Evolutionary conservation across 2,113 vertebrate species (phyloP), one percentile per base, ranked within the genome.

Genomic region (Dunckerocampus dactyliophorus): DNA sequence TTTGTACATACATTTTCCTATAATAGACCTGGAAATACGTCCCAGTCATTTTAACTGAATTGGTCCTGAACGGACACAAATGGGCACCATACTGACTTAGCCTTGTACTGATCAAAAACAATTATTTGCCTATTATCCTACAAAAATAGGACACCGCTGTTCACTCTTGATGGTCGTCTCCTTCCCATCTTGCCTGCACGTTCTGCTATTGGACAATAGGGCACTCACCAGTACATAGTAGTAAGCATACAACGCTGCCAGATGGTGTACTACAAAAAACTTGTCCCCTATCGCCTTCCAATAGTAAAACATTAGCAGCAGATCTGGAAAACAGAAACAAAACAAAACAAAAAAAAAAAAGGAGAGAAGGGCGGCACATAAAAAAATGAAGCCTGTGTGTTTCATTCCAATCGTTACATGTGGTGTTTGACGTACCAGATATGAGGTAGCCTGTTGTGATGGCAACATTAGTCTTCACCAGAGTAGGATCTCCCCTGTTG

Each of bases 371-470:
- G 50, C 0, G 42, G 37, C 2, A 47, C 14, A 66, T 74, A 34
- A 51, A 62, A 54, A 28, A 13, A 20, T 58, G 39, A 58, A 13
- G 39, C 8, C 42, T 7, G 10, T 39, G 8, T 16, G 7, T 45
- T 4, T 17, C 5, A 11, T 13, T 47, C 1, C 1, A n/a, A 1
- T 15, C 19, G 0, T 46, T 15, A 55, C 39, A 12, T 45, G 10
- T 16, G 8, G 11, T 10, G 21, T 50, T 65, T 67, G 77, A 79
- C 87, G 94, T 90, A 99, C 97, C 97, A 86, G 95, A 99, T 91
- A 99, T 91, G 93, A 99, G 95, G 94, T 99, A 99, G 93, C 96
- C 96, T 88, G 95, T 92, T 82, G 94, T 92, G 88, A 94, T 91
- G 83, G 92, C 93, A 87, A 99, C 89, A 83, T 97, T 98, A 84